Evolutionary conservation across 2,888 invertebrate species (phyloP), one percentile per base, ranked within the genome.

Genomic region (Scelioninae gen. 2): DNA sequence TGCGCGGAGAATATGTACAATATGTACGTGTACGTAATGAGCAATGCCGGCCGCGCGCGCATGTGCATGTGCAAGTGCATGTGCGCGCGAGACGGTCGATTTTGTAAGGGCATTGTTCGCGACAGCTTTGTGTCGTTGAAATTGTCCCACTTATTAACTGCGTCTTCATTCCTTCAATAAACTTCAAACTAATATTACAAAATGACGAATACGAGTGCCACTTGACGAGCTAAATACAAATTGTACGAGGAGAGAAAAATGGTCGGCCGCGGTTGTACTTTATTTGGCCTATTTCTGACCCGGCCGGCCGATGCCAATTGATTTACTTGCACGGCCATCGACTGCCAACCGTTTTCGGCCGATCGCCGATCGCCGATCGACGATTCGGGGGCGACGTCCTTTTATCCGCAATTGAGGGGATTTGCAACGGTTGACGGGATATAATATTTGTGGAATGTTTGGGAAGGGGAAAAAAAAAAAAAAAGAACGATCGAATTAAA

Each of bases 71-170:
- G n/a, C n/a, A n/a, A n/a, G 41, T 55, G 39, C 1, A 3, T 19
- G 5, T 43, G 19, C 53, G 43, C 41, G 43, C 45, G 65, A 41
- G 46, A 65, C 58, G 75, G 55, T 72, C 73, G 73, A 73, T 72
- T 70, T 70, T 70, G 61, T 70, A 65, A 73, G 70, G 75, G 73
- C 75, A 75, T 75, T 75, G 75, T 75, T 73, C 69, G 58, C 60
- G 57, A 64, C 69, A 67, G 57, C 67, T 61, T 68, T 63, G 61
- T 65, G 68, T 52, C 57, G 70, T 46, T 43, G 50, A 57, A 63
- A 57, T 70, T 70, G 70, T 63, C 57, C 70, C 57, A 70, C 63
- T 70, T 70, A 70, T 70, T 70, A 70, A 70, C 63, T 55, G 37
- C 69, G 55, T 63, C 61, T 69, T 61, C 53, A 69, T 55, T 69